Percentiles rank a stretch among this genome's conserved stretches.
phyloP scores from a whole-genome alignment of 2,888 invertebrate genomes.

The Serripes groenlandicus region DNA sequence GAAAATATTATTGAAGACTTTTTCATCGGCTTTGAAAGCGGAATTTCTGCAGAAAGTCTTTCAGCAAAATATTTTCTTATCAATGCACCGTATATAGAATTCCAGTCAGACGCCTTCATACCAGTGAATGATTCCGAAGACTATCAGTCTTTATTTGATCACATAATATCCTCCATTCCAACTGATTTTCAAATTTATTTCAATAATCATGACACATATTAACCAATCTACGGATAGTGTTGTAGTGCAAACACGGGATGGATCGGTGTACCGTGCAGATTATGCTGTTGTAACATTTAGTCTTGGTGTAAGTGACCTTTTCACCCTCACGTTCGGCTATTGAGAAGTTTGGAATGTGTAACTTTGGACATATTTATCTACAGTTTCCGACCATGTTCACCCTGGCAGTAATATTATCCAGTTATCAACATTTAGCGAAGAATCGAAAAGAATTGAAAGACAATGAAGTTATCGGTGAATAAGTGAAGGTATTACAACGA shows the following conservation, averaged over 20 bases:
- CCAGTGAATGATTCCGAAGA: slow-evolving; percentile 43
- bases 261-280: slow-evolving; percentile 36
- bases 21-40: slow-evolving; percentile 34
- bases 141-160: slow-evolving; percentile 27
- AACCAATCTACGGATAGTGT: slow-evolving; percentile 31
- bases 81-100: slow-evolving; percentile 28
- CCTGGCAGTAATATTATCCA: slow-evolving; percentile 51
- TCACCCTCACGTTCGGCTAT: slow-evolving; percentile 55
- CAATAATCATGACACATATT: slow-evolving; percentile 48
- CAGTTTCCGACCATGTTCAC: slow-evolving; percentile 48
- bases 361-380: slow-evolving; percentile 51
- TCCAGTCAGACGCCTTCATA: slow-evolving; percentile 28
- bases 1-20: slow-evolving; percentile 47
- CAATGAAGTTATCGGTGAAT: slow-evolving; percentile 41
- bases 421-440: slow-evolving; percentile 43
- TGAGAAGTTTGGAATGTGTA: slow-evolving; percentile 39
- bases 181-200: slow-evolving; percentile 21
- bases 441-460: slow-evolving; percentile 41
- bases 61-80: slow-evolving; percentile 37
- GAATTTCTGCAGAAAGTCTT: slow-evolving; percentile 20
- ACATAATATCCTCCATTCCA: slow-evolving; percentile 13
- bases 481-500: slow-evolving; percentile 28
- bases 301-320: slow-evolving; percentile 66
- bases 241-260: slow-evolving; percentile 41
- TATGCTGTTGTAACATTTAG: slow-evolving; percentile 65